A percentile compares a stretch with the other conserved stretches of the same genome.
Conservation (phyloP, 2,888 invertebrate genomes). For the Hirtodrosophila cameraria region DNA sequence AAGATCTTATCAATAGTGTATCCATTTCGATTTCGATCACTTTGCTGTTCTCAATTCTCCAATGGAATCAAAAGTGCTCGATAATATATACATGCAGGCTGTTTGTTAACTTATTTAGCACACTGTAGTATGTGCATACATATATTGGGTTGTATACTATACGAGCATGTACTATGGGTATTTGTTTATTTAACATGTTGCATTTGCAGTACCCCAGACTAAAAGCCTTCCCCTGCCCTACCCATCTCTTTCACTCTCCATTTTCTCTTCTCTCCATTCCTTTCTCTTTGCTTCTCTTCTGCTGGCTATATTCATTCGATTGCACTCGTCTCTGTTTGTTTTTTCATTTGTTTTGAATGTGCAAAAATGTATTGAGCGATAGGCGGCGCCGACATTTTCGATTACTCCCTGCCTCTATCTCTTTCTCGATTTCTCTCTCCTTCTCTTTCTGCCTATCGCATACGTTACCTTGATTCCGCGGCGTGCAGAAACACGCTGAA, state of each 20-base stretch:
- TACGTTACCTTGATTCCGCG: conserved; percentile 49
- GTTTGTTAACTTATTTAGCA: too few relatives aligned
- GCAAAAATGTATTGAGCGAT: conserved; percentile 52
- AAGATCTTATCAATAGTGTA: too few relatives aligned
- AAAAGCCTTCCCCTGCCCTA: neutral
- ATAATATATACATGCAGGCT: too few relatives aligned
- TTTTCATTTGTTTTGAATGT: conserved; percentile 37
- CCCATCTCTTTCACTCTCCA: neutral
- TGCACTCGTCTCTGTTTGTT: conserved; percentile 24
- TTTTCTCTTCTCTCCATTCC: neutral
- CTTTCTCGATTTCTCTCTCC: neutral
- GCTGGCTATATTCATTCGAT: conserved; percentile 10
- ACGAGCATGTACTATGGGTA: conserved; percentile 7
- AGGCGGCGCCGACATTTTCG: conserved; percentile 25
- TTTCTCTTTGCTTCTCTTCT: neutral
- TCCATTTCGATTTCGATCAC: too few relatives aligned
- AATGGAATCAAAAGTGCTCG: too few relatives aligned
- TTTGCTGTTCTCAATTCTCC: too few relatives aligned
- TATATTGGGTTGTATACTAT: too few relatives aligned
- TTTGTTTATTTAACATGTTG: conserved; percentile 71
- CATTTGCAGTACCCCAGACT: conserved; percentile 51
- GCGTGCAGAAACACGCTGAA: conserved; percentile 29
- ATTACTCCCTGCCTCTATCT: conserved; percentile 18
- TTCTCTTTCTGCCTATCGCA: conserved; percentile 11
- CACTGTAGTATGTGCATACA: too few relatives aligned